Evolutionary conservation across 2,797 vertebrate genomes (phyloP).

Genomic region (Sebastiscus tertius): DNA sequence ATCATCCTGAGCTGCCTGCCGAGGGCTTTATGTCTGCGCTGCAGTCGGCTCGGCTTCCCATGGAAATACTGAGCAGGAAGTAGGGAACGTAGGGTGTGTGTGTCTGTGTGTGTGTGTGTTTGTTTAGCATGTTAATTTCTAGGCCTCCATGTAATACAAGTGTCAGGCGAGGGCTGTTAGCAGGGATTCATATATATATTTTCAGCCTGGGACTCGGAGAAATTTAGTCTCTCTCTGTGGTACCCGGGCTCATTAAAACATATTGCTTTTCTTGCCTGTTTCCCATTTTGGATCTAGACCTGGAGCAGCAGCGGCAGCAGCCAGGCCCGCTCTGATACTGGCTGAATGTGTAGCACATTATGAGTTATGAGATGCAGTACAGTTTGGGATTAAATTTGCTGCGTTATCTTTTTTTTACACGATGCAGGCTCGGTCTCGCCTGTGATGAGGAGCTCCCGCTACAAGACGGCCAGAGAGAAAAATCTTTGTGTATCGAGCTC

Average conservation of each 20-base stretch:
- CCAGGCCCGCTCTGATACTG: constrained; percentile 21
- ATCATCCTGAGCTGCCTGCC: constrained; percentile 70
- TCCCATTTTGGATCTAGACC: constrained; percentile 55
- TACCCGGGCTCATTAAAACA: constrained; percentile 66
- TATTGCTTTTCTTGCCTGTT: constrained; percentile 66
- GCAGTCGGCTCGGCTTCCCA: constrained; percentile 40
- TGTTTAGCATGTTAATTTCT: constrained; percentile 58
- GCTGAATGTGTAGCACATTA: constrained; percentile 43
- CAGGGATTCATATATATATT: constrained; percentile 46
- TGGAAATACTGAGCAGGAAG: constrained; percentile 45
- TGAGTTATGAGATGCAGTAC: constrained; percentile 52
- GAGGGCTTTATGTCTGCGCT: constrained; percentile 58
- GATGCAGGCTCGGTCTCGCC: constrained; percentile 16
- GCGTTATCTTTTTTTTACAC: constrained; percentile 47
- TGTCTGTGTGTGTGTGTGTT: constrained; percentile 13
- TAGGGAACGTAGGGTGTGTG: not conserved
- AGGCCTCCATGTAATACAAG: constrained; percentile 46
- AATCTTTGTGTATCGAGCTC: constrained; percentile 7
- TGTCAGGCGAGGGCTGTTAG: constrained; percentile 45
- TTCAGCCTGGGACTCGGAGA: constrained; percentile 36
- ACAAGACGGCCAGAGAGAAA: constrained; percentile 22
- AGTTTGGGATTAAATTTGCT: constrained; percentile 59
- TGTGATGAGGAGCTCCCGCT: constrained; percentile 24
- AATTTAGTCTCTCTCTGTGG: constrained; percentile 49
- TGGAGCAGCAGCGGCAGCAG: constrained; percentile 22